Evolutionary conservation across 2,797 vertebrate species (phyloP), one percentile per base, ranked within the genome.

Genomic region (Botia kubotai): DNA sequence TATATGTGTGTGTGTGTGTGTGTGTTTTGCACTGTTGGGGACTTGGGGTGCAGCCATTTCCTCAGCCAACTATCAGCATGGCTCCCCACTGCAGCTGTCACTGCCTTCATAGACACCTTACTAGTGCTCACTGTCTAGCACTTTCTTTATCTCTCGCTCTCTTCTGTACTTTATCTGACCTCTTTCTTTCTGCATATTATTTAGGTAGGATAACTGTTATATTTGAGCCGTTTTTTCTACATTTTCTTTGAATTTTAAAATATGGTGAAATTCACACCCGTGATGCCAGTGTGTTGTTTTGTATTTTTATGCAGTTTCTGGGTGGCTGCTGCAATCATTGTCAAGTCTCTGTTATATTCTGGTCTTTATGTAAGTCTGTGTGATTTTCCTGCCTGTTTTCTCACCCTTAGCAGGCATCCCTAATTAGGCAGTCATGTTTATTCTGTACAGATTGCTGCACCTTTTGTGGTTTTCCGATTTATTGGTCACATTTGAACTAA

Each of bases 51-150:
- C 29, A 68, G 82, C 70, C 80, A 84, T 62, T 86, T 85, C 76
- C 53, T 86, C 62, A 53, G 83, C 85, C 84, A 87, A 87, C 77
- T 76, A 88, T 85, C 83, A 81, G 84, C 71, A 75, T 73, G 81
- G 77, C 73, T 62, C 26, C 26, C 55, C 78, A 82, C 76, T 85
- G 82, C 60, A 87, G 84, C 80, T 67, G 82, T 79, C 79, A 82
- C 50, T 52, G 83, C 77, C 82, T 84, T 72, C 76, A 67, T 69
- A 79, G 75, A 8, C 14, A 80, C 70, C 75, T 78, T 53, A 57
- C 63, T 43, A n/a, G 36, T 33, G 62, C 63, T 74, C 8, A 68
- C 39, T 58, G 50, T 48, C 21, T 36, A 3, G 6, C 57, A 19
- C 16, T 48, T n/a, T 78, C 62, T 29, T 33, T 53, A 17, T 33